phyloP scores from a whole-genome alignment of 2,888 invertebrate species.

The Piscicola geometra region DNA sequence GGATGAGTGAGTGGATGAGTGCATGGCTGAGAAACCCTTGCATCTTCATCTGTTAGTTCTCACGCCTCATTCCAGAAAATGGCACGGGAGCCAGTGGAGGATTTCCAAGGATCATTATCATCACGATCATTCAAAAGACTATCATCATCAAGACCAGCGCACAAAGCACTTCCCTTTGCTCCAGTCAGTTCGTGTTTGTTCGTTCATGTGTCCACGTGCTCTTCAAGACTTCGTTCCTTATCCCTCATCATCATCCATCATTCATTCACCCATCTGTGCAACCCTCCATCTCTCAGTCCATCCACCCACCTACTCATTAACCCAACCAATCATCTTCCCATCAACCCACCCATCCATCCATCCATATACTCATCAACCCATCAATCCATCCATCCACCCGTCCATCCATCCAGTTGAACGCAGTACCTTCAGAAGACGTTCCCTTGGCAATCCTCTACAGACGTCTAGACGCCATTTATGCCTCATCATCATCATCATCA shows the following conservation, averaged over 20 bases:
- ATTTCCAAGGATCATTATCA: slow-evolving; percentile 36
- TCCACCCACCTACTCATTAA: neutral
- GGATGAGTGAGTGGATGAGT: no score
- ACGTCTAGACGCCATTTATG: slow-evolving; percentile 48
- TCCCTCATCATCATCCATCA: no score
- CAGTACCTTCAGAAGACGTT: slow-evolving; percentile 56
- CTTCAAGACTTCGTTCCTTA: no score
- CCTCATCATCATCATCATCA: slow-evolving; percentile 44
- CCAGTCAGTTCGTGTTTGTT: slow-evolving; percentile 11
- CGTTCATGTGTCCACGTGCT: no score
- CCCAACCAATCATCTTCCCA: neutral
- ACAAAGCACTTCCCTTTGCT: slow-evolving; percentile 18
- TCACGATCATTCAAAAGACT: neutral
- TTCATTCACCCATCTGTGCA: no score
- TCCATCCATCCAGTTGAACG: slow-evolving; percentile 46
- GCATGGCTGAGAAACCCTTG: no score
- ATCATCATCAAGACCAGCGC: neutral
- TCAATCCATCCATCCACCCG: neutral
- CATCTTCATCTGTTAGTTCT: no score
- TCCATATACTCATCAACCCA: neutral
- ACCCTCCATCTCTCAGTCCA: neutral
- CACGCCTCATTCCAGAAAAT: slow-evolving; percentile 37
- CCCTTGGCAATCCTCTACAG: slow-evolving; percentile 53
- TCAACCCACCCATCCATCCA: neutral
- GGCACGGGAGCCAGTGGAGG: slow-evolving; percentile 39